Base-by-base conservation (phyloP, 2,888 invertebrate genomes). In the Troides oblongomaculatus region DNA sequence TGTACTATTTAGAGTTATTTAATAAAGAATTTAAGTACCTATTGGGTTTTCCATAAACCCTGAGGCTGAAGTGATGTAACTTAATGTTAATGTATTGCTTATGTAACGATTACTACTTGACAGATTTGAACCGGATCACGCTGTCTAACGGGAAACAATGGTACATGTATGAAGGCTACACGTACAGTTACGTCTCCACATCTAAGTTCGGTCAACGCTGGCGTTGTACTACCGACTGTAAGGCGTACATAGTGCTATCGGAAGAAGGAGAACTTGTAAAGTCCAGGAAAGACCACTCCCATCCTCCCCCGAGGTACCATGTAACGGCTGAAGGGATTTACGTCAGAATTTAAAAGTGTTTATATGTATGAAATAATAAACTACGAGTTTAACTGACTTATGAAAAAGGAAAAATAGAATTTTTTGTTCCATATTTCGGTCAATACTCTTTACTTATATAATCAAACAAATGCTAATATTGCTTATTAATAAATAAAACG, bases 121-220 rank as follows among this genome's bases (percentile, higher is more conserved):
- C 60, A 7, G 73, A 74, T 3, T 76, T 74, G 1, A 21, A 30
- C 5, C 36, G 76, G 2, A 23, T 72, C 0, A 53, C 30, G 14
- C 21, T 79, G 43, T 5, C 25, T 1, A 78, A 76, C 62, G 79
- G 79, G 8, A 82, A 79, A 68, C 72, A 68, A n/a, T 75, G 74
- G 50, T 74, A 75, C 63, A 72, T 78, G 74, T 76, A 76, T 66
- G 74, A 76, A 5, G 66, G 71, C 10, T 81, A 77, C 46, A 78
- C 81, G 0, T 83, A 79, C 65, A 70, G 77, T 21, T 74, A 71
- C 46, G 71, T 68, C 17, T 73, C 70, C 56, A 62, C 60, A 8
- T 72, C 63, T 6, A 73, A 68, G 23, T 17, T 18, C 7, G 71
- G 66, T 6, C 72, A 71, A 0, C 73, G 76, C 4, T 78, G 75